Base-by-base conservation (phyloP, 2,888 invertebrate genomes). In the Celastrina argiolus region DNA sequence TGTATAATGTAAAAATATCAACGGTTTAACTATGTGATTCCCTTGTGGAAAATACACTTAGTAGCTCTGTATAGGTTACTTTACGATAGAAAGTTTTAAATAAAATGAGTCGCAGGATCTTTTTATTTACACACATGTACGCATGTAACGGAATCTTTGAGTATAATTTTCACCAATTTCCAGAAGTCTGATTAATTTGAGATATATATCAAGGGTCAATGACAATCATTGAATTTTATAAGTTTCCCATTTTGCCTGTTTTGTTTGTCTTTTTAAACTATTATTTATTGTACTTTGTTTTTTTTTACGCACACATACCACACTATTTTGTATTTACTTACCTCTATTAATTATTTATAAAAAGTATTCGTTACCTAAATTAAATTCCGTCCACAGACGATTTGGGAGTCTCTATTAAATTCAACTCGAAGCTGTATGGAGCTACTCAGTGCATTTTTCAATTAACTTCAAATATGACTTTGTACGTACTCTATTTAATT, bases 381-480 rank as follows among this genome's bases (percentile, higher is more conserved):
- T 45, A 18, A 45, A 64, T 51, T 64, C 64, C 64, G 64, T 64
- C 64, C 64, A 64, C 31, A 51, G 51, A 51, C 45, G 45, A 34
- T 61, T 45, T 51, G 12, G 5, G 7, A 31, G 4, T 10, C 14
- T 18, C 28, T 16, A 22, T 28, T 26, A 63, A 63, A 22, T 39
- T 61, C 18, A 10, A 51, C 22, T 18, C 18, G 18, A 16, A 16
- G 2, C 18, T 51, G 18, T 34, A 16, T 59, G 31, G 16, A 34
- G 34, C 16, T 31, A 34, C 59, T 39, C 1, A 12, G 39, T 61
- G 61, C 1, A 39, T 22, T 59, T 59, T 16, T 18, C 59, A 34
- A 59, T 59, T n/a, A 6, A 22, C 36, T 61, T 18, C 22, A 36
- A 39, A 22, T 34, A 39, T 22, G 22, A 61, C 59, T 59, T 34